Conservation (phyloP, 2,113 vertebrate genomes). For the Hypomesus transpacificus region DNA sequence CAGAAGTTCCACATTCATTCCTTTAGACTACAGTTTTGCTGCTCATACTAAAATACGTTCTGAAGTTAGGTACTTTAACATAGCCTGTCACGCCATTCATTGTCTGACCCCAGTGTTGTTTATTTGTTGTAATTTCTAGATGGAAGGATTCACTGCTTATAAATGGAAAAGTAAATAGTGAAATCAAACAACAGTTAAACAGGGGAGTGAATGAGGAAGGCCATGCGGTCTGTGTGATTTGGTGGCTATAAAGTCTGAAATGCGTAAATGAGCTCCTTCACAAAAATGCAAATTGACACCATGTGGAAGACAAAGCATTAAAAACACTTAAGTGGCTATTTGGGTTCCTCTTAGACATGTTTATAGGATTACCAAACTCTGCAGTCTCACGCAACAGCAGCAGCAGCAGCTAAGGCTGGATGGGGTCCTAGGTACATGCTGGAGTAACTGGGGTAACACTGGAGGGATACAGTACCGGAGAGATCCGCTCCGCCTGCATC, state of each 20-base stretch:
- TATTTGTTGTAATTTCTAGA: conserved; percentile 18
- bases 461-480: conserved; percentile 4
- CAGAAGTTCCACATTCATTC: too few species aligned
- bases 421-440: too few species aligned
- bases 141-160: conserved; percentile 26
- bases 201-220: conserved; percentile 44
- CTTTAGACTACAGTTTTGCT: too few species aligned
- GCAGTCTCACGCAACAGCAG: conserved; percentile 62
- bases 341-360: conserved; percentile 53
- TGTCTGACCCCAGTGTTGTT: conserved; percentile 9
- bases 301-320: conserved; percentile 71
- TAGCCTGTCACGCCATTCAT: background rate
- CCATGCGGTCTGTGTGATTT: conserved; percentile 60
- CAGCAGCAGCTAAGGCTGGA: background rate
- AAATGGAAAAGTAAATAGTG: conserved; percentile 46
- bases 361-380: conserved; percentile 50
- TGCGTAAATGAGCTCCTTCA: conserved; percentile 67
- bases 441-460: too few species aligned
- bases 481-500: background rate
- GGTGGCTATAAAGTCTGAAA: conserved; percentile 63
- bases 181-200: conserved; percentile 55
- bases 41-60: too few species aligned
- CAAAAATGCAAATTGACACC: conserved; percentile 71
- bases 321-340: conserved; percentile 62
- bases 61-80: background rate